Evolutionary conservation across 2,888 invertebrate genomes (phyloP).

Genomic region (Bugula neritina): DNA sequence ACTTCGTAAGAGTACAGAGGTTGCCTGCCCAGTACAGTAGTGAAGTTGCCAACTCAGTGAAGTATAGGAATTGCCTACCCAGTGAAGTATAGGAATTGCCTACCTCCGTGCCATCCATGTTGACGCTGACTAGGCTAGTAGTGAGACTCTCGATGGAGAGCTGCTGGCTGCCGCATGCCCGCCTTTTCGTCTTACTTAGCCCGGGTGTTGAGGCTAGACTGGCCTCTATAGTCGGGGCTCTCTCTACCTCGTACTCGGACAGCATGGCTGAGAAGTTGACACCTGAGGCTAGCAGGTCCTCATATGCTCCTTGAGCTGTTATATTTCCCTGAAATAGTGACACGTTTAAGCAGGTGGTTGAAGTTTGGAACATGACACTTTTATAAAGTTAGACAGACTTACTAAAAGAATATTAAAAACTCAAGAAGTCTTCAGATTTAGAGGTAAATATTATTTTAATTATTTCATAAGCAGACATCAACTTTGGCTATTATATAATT

Average conservation of each 20-base stretch:
- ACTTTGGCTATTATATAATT: no score
- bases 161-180: constrained; percentile 21
- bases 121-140: constrained; percentile 31
- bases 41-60: no score
- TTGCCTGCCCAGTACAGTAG: no score
- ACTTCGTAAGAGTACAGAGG: no score
- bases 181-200: constrained; percentile 20
- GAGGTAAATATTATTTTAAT: no score
- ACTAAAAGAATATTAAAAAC: no score
- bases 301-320: constrained; percentile 33
- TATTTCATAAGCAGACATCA: no score
- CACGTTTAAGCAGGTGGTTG: background rate
- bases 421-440: no score
- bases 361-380: background rate
- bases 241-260: constrained; percentile 22
- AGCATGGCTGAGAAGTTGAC: constrained; percentile 32
- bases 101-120: constrained; percentile 21
- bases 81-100: no score
- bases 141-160: constrained; percentile 31
- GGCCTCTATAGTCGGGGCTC: constrained; percentile 26
- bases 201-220: constrained; percentile 23
- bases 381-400: background rate
- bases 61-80: no score
- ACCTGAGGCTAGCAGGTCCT: constrained; percentile 33
- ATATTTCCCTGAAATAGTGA: constrained; percentile 33